Evolutionary conservation across 1,140 invertebrate genomes (phyloP).

Genomic region (Branchinecta lindahli): DNA sequence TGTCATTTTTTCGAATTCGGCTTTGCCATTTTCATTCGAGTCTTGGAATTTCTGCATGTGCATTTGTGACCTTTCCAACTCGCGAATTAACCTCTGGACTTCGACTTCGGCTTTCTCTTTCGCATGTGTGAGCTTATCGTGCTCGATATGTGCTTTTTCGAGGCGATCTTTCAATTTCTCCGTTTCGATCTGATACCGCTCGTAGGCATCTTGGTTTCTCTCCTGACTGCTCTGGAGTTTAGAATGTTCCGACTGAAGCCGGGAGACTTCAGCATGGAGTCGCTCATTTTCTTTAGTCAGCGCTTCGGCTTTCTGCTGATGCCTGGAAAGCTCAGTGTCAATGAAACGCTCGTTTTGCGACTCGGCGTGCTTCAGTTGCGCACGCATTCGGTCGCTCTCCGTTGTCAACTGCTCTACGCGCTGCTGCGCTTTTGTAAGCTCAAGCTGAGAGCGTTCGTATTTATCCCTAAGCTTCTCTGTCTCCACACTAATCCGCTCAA

Average conservation of each 20-base stretch:
- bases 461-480: slow-evolving; percentile 67
- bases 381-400: slow-evolving; percentile 29
- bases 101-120: slow-evolving; percentile 57
- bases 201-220: slow-evolving; percentile 40
- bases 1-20: slow-evolving; percentile 64
- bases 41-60: slow-evolving; percentile 1
- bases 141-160: slow-evolving; percentile 24
- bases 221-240: slow-evolving; percentile 45
- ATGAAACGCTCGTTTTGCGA: slow-evolving; percentile 25
- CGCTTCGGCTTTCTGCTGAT: slow-evolving; percentile 36
- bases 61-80: slow-evolving; percentile 67
- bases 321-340: background rate
- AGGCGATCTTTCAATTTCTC: slow-evolving; percentile 28
- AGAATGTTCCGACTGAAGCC: slow-evolving; percentile 36
- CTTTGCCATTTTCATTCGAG: slow-evolving; percentile 37
- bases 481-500: slow-evolving; percentile 60
- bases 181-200: slow-evolving; percentile 28
- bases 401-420: slow-evolving; percentile 24
- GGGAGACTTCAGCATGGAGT: slow-evolving; percentile 46
- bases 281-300: slow-evolving; percentile 57
- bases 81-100: slow-evolving; percentile 62
- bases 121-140: slow-evolving; percentile 20
- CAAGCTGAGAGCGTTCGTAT: slow-evolving; percentile 43
- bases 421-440: slow-evolving; percentile 28
- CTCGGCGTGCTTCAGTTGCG: slow-evolving; percentile 27